Base-by-base conservation (phyloP, 2,888 invertebrate species). In the Platynereis dumerilii region DNA sequence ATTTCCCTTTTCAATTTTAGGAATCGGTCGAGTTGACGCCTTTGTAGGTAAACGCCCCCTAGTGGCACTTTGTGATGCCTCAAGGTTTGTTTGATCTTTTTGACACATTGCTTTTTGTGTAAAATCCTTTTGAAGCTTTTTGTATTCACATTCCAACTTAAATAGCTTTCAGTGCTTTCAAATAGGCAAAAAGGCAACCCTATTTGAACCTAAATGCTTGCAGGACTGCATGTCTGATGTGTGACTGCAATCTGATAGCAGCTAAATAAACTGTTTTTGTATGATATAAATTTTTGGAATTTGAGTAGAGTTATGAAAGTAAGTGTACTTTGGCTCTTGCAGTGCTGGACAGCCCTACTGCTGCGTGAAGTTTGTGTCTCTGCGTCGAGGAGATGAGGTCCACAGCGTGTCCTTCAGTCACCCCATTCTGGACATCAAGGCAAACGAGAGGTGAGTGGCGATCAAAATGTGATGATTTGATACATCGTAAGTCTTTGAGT, bases 331-430 rank as follows among this genome's bases (percentile, higher is more conserved):
- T 34, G 12, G 7, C 22, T 5, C 20, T 64, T 71, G 1, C 74
- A 82, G 83, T 75, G 82, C 83, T 64, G 84, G 85, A 26, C 83
- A 80, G 69, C 80, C 84, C 57, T 85, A 80, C 71, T 84, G 83
- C 74, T 76, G 78, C 5, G 80, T 85, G 29, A 81, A 86, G 75
- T 78, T 86, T 66, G 71, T 94, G 66, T 96, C 96, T 0, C 87
- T 96, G 59, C 88, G 89, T 80, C 91, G 90, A 66, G 92, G 92
- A 63, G 90, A 91, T 87, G 85, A 92, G 88, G 90, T 92, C 20
- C 94, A 94, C 83, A 91, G 91, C 80, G 92, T 94, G 74, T 94
- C 94, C 85, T 96, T 95, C 86, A 94, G 94, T 86, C 72, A 80
- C 42, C 91, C 91, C 0, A 91, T 96, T 60, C 87, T 92, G 76